These are phyloP conservation scores for Hofmannophila pseudospretella DNA, from an alignment of 2,888 invertebrate genomes.

Conservation along the genomic window DNA sequence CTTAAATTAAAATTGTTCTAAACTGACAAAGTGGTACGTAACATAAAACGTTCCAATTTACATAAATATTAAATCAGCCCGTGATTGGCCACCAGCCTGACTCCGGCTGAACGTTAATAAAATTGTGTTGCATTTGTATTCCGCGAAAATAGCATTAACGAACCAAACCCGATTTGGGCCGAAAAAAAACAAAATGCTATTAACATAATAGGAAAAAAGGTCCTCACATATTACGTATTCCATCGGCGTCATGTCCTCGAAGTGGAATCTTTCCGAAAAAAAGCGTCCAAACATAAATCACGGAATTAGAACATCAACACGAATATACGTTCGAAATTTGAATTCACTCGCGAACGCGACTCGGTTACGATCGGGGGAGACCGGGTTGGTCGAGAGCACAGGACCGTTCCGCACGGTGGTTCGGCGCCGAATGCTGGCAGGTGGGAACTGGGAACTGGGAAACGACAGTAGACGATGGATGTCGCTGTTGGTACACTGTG, in stretches of 20 bases:
- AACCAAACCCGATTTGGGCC: constrained; percentile 29
- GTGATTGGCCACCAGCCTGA: constrained; percentile 7
- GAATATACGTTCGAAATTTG: constrained; percentile 25
- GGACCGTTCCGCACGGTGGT: constrained; percentile 39
- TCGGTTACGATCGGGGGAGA: constrained; percentile 11
- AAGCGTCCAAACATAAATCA: constrained; percentile 49
- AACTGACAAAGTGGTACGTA: too few relatives aligned
- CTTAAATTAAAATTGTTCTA: too few relatives aligned
- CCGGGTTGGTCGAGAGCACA: constrained; percentile 17
- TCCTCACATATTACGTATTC: constrained; percentile 53
- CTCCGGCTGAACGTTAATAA: constrained; percentile 25
- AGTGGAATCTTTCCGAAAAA: constrained; percentile 35
- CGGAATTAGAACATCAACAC: constrained; percentile 50
- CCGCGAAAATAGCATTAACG: constrained; percentile 32
- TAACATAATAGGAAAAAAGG: constrained; percentile 39
- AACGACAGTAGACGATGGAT: background rate
- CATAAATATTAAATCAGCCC: background rate
- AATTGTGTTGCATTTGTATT: constrained; percentile 29
- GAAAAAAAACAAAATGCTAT: constrained; percentile 28
- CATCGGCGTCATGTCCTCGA: constrained; percentile 36
- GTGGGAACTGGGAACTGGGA: constrained; percentile 21
- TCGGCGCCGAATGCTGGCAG: constrained; percentile 53
- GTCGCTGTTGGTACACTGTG: constrained; percentile 1
- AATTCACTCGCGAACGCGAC: constrained; percentile 35
- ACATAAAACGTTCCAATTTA: background rate